phyloP scores from a whole-genome alignment of 2,888 invertebrate species.

The Diloba caeruleocephala region DNA sequence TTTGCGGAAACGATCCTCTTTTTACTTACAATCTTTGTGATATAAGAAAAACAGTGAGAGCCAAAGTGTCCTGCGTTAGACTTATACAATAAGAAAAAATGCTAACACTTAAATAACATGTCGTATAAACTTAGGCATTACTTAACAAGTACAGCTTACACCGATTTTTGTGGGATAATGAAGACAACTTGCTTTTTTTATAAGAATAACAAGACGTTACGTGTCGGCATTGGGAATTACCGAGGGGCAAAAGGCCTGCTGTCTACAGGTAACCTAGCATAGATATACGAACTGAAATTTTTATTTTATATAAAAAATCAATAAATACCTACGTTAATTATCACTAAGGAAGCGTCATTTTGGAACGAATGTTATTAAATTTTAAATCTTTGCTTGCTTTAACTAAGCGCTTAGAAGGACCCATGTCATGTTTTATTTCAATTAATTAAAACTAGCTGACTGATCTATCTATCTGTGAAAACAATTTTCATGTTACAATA shows the following conservation, averaged over 20 bases:
- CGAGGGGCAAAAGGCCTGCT: conserved; percentile 43
- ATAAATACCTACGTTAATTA: conserved; percentile 71
- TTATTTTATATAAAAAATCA: conserved; percentile 59
- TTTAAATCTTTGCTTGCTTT: conserved; percentile 45
- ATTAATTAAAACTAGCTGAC: conserved; percentile 47
- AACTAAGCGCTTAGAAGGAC: conserved; percentile 51
- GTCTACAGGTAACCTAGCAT: conserved; percentile 52
- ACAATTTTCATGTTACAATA: conserved; percentile 26
- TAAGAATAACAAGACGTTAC: conserved; percentile 37
- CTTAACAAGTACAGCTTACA: conserved; percentile 84
- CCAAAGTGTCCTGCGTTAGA: conserved; percentile 77
- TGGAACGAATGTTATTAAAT: conserved; percentile 60
- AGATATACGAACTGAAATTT: conserved; percentile 59
- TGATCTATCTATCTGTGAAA: conserved; percentile 37
- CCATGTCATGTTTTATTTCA: conserved; percentile 48
- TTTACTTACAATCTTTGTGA: conserved; percentile 49
- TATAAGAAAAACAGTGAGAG: conserved; percentile 60
- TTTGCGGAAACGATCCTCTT: conserved; percentile 47
- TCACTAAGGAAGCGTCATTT: conserved; percentile 77
- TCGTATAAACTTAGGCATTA: conserved; percentile 87
- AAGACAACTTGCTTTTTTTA: conserved; percentile 50
- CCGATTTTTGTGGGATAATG: conserved; percentile 64
- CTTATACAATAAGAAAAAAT: conserved; percentile 82
- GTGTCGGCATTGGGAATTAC: conserved; percentile 50
- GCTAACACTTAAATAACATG: conserved; percentile 84